Base-by-base conservation (phyloP, 2,888 invertebrate species). In the Xanthorhoe spadicearia region DNA sequence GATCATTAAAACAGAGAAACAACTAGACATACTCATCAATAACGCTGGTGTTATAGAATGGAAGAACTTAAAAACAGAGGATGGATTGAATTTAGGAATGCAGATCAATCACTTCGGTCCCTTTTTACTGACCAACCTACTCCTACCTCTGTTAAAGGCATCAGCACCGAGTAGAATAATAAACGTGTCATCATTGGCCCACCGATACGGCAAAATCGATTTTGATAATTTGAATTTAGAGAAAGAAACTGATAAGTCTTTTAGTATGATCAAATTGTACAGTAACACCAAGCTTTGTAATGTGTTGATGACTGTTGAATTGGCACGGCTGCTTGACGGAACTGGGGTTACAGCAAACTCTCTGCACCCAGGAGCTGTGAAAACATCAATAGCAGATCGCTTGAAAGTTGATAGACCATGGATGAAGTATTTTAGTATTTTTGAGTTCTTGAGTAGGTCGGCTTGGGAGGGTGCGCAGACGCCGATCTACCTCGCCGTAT, bases 311-410 rank as follows among this genome's bases (percentile, higher is more conserved):
- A 95, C 96, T 0, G 83, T 94, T 28, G 97, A 97, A 85, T 85
- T 97, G 69, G 95, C 96, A 3, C 92, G 94, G 61, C 93, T 94
- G 61, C 83, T 97, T 57, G 94, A 95, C 79, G 95, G 95, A 2
- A 94, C 95, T 1, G 94, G 94, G 17, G 95, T 97, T 0, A 96
- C 96, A 0, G 96, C 94, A 0, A 97, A 97, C 82, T 96, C 95
- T 76, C 88, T 97, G 60, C 97, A 97, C 89, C 98, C 98, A 0
- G 98, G 98, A 32, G 64, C 69, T 13, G 74, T 97, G 48, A 94
- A 95, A 75, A 96, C 96, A 5, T 56, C 70, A 0, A 69, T 70
- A 46, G 9, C 59, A 0, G 74, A 82, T 9, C 77, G 96, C 49
- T 94, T 96, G 94, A 89, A 95, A 57, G 94, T 94, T 13, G 50